Evolutionary conservation across 2,888 invertebrate genomes (phyloP), one percentile per base, ranked within the genome.

Genomic region (Aethes cnicana): DNA sequence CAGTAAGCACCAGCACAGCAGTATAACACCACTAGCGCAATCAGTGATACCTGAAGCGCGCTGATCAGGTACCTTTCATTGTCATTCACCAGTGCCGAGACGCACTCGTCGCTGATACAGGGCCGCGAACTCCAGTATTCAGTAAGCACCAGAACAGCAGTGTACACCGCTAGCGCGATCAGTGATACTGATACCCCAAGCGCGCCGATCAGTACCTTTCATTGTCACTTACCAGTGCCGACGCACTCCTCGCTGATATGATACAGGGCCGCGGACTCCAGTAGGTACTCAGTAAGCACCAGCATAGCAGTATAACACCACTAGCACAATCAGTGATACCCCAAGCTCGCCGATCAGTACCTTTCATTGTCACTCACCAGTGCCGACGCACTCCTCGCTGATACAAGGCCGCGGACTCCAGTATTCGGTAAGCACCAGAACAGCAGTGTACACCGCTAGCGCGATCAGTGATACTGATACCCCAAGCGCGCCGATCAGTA

Each of bases 31-130:
- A n/a, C n/a, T n/a, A n/a, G n/a, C n/a, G n/a, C n/a, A n/a, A n/a
- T n/a, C n/a, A n/a, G n/a, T n/a, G n/a, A n/a, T n/a, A n/a, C n/a
- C n/a, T n/a, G n/a, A n/a, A n/a, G n/a, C n/a, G n/a, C n/a, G n/a
- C n/a, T n/a, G n/a, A n/a, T n/a, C n/a, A n/a, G n/a, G n/a, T n/a
- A n/a, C n/a, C n/a, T n/a, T n/a, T n/a, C n/a, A n/a, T 21, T 44
- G 20, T 16, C 12, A 62, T 74, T 71, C 59, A 93, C 93, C 93
- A 66, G 93, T 93, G 52, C 88, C 90, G 12, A n/a, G n/a, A 93
- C 91, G 68, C 93, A 93, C 62, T 92, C 91, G 66, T 92, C 92
- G 62, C 84, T 91, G 69, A 92, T 72, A 66, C 93, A 93, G 32
- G 91, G 84, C 28, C 80, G 66, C 0, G 83, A 77, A 37, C 75